Evolutionary conservation across 2,888 invertebrate species (phyloP).

Genomic region (Aquatica leii): DNA sequence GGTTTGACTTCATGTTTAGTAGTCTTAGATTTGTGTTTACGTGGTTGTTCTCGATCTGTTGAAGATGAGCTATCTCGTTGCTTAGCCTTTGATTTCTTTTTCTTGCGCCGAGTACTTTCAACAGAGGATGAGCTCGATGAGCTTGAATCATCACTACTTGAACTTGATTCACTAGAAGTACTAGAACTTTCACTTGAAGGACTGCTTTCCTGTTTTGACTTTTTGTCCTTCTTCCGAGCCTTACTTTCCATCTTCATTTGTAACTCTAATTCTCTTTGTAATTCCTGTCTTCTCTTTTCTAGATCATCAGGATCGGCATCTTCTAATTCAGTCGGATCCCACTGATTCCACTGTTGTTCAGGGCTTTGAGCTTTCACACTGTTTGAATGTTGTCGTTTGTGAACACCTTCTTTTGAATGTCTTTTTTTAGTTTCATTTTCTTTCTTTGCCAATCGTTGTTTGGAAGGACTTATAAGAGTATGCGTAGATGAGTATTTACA

Average conservation of each 20-base stretch:
- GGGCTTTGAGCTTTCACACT: constrained; percentile 67
- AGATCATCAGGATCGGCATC: constrained; percentile 83
- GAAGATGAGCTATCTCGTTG: constrained; percentile 61
- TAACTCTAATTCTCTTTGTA: constrained; percentile 80
- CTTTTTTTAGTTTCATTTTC: constrained; percentile 64
- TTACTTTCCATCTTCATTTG: constrained; percentile 79
- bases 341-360: constrained; percentile 74
- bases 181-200: constrained; percentile 74
- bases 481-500: constrained; percentile 81
- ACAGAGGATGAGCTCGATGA: constrained; percentile 67
- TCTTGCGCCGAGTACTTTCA: constrained; percentile 54
- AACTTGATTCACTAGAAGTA: constrained; percentile 70
- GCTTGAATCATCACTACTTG: constrained; percentile 72
- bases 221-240: constrained; percentile 75
- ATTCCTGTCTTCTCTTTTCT: constrained; percentile 76
- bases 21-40: constrained; percentile 65
- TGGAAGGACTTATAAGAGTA: constrained; percentile 78
- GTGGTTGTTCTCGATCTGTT: constrained; percentile 65
- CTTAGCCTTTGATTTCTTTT: constrained; percentile 56
- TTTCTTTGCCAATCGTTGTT: constrained; percentile 74
- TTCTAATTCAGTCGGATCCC: constrained; percentile 81
- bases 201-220: constrained; percentile 71
- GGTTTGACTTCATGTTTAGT: constrained; percentile 61
- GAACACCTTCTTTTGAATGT: constrained; percentile 63
- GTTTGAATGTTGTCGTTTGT: constrained; percentile 71